Conservation (phyloP, 2,113 vertebrate genomes). For the Merops nubicus region DNA sequence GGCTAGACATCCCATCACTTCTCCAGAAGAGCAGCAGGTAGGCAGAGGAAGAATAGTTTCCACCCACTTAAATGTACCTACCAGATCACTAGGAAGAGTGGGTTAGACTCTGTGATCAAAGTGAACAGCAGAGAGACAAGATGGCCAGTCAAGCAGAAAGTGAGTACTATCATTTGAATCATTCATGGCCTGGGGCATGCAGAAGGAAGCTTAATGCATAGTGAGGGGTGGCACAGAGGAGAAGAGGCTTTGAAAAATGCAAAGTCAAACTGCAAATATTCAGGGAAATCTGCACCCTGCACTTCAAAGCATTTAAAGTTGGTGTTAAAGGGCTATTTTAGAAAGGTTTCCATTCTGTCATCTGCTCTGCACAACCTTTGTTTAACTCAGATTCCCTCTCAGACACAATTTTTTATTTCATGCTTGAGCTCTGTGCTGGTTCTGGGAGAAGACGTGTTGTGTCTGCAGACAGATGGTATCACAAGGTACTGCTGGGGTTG, state of each 20-base stretch:
- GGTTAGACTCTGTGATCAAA: background rate
- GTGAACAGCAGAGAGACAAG: background rate
- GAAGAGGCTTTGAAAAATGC: constrained; percentile 30
- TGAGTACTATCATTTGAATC: background rate
- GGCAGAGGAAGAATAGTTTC: background rate
- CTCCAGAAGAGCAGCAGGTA: background rate
- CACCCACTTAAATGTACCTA: background rate
- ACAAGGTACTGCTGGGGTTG: background rate
- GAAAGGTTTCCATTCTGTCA: background rate
- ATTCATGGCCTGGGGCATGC: background rate
- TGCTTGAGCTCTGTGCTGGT: background rate
- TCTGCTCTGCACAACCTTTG: background rate
- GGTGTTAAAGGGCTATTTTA: background rate
- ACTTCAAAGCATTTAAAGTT: constrained; percentile 10
- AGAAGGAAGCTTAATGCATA: background rate
- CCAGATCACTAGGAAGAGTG: background rate
- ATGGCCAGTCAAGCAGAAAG: background rate
- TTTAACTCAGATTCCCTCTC: constrained; percentile 3
- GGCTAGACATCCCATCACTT: background rate
- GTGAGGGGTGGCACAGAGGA: background rate
- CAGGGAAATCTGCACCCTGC: constrained; percentile 1
- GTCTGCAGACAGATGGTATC: background rate
- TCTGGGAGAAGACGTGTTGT: background rate
- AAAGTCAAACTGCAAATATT: constrained; percentile 2
- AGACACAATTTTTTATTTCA: background rate